These are phyloP conservation scores for Epistrophella euchroma DNA, from an alignment of 2,888 invertebrate genomes.

Conservation along the genomic window DNA sequence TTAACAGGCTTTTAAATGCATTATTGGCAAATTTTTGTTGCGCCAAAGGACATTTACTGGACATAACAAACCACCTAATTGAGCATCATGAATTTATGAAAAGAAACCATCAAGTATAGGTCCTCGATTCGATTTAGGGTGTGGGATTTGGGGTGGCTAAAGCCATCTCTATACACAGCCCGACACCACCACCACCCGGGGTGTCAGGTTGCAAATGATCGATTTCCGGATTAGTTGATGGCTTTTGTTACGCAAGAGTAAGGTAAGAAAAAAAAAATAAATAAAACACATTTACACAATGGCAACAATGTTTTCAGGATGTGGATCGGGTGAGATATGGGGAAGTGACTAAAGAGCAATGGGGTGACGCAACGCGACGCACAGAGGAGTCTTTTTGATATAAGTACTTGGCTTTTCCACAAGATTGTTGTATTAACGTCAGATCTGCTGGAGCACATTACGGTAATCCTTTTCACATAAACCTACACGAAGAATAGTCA, in stretches of 20 bases:
- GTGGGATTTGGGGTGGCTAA: background rate
- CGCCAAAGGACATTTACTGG: background rate
- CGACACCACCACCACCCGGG: background rate
- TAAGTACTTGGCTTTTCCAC: conserved; percentile 39
- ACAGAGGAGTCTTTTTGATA: conserved; percentile 20
- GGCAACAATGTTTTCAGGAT: conserved; percentile 7
- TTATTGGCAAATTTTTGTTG: background rate
- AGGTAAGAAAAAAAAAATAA: background rate
- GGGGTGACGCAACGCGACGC: conserved; percentile 4
- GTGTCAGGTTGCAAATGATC: conserved; percentile 72
- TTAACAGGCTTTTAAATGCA: background rate
- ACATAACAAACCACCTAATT: conserved; percentile 3
- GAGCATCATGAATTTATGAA: background rate
- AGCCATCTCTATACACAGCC: background rate
- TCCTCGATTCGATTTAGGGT: background rate
- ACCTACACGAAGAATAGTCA: background rate
- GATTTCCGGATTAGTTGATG: conserved; percentile 73
- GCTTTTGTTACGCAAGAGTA: conserved; percentile 61
- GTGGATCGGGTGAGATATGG: background rate
- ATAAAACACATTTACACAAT: conserved; percentile 55
- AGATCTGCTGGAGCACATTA: conserved; percentile 64
- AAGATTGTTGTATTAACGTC: conserved; percentile 66
- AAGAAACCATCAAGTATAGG: conserved; percentile 2
- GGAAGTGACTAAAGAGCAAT: background rate
- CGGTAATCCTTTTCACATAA: conserved; percentile 65